These are phyloP conservation scores for Nemapogon koenigi DNA, from an alignment of 2,888 invertebrate genomes.

Conservation along the genomic window DNA sequence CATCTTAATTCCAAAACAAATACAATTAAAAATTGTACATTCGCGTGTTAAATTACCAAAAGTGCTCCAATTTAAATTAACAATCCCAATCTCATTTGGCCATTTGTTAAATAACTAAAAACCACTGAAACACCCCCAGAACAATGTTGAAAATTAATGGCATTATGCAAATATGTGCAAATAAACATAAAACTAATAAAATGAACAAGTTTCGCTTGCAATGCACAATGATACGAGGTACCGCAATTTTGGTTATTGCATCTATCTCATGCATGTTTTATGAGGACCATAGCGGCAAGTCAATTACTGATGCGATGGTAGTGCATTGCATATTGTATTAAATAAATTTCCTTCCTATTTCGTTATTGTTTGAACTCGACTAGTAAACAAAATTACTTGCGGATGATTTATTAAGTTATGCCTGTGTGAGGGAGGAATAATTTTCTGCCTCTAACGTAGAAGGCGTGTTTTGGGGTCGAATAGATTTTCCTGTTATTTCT, in stretches of 20 bases:
- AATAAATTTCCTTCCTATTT: slow-evolving; percentile 13
- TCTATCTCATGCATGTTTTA: slow-evolving; percentile 30
- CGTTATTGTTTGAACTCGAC: slow-evolving; percentile 11
- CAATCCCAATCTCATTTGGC: neutral
- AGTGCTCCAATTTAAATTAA: neutral
- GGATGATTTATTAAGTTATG: slow-evolving; percentile 10
- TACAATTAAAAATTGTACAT: neutral
- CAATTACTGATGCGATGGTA: slow-evolving; percentile 21
- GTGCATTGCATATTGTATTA: slow-evolving; percentile 10
- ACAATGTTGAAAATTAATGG: slow-evolving; percentile 6
- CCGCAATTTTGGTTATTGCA: slow-evolving; percentile 28
- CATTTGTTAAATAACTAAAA: neutral
- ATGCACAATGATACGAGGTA: slow-evolving; percentile 4
- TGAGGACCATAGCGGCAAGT: slow-evolving; percentile 22
- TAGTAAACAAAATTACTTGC: slow-evolving; percentile 11
- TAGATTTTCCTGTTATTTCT: too few relatives aligned
- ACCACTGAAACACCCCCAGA: neutral
- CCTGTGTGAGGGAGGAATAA: neutral
- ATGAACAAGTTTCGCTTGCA: slow-evolving; percentile 2
- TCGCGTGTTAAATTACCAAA: neutral
- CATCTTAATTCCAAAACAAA: neutral
- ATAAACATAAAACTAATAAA: slow-evolving; percentile 7
- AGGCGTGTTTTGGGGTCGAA: too few relatives aligned
- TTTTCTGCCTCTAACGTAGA: too few relatives aligned
- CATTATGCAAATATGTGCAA: slow-evolving; percentile 5